Evolutionary conservation across 2,797 vertebrate genomes (phyloP), one percentile per base, ranked within the genome.

Genomic region (Eutrigla gurnardus): DNA sequence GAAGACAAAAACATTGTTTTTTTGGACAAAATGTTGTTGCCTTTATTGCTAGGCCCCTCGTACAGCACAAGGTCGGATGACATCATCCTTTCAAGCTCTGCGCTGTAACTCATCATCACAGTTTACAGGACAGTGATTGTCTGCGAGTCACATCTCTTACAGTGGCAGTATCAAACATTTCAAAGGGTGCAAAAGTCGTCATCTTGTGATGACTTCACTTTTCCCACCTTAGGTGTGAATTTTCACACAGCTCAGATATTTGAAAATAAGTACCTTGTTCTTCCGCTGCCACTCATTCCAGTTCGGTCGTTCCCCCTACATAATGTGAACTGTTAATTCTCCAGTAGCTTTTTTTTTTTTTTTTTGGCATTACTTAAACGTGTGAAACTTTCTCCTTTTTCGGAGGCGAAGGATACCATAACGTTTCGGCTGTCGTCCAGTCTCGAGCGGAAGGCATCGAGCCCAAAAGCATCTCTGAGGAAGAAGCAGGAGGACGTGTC

Each of bases 341-440:
- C 39, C 4, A 36, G 12, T 25, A 14, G 9, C 50, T 54, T 63
- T 42, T 33, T 13, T 10, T 77, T 32, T 64, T 33, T 64, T 25
- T 25, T 25, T 25, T 25, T 25, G 25, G 25, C 25, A 25, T 25
- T 17, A n/a, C 37, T 75, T 35, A 81, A 70, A 63, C 55, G 13
- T 76, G 17, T 69, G 43, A 55, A 80, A 52, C 59, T 68, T 60
- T 71, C 55, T 73, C 52, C 72, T 68, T 8, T 73, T 9, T 77
- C 92, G 92, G 89, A 93, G 25, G 94, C 93, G 45, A 93, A 92
- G 2, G 97, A 97, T 42, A 90, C 84, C 0, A 62, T 99, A 78
- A 94, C 86, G 49, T 99, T 99, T 89, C 92, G 77, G 68, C 95
- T 96, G 87, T 95, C 88, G 1, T 86, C 93, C 14, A 77, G 87